Evolutionary conservation across 2,888 invertebrate genomes (phyloP).

Genomic region (Serrognathus titanus): DNA sequence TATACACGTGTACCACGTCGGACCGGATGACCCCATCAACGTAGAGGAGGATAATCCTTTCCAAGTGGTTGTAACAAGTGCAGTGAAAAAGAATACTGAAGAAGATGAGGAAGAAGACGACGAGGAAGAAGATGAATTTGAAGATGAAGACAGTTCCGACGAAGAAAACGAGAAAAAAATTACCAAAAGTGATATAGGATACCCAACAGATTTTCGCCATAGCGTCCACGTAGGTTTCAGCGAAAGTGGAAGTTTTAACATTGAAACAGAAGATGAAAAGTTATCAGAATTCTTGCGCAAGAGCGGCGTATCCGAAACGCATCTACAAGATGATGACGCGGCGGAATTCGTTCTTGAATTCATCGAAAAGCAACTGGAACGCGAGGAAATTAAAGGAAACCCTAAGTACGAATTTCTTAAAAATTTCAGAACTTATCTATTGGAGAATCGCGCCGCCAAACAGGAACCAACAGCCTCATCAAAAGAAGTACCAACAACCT

Average conservation of each 20-base stretch:
- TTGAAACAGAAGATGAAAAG: neutral
- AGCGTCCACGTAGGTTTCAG: neutral
- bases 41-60: no score
- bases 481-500: no score
- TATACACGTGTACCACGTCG: no score
- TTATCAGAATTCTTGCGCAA: constrained; percentile 34
- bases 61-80: no score
- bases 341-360: constrained; percentile 92
- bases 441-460: no score
- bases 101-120: neutral
- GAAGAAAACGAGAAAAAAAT: neutral
- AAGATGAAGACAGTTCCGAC: neutral
- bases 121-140: no score
- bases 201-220: neutral
- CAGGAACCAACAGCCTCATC: no score
- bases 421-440: no score
- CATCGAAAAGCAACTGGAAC: constrained; percentile 63
- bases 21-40: no score
- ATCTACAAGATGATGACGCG: constrained; percentile 79
- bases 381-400: no score
- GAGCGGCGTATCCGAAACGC: constrained; percentile 81
- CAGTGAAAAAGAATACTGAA: no score
- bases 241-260: neutral
- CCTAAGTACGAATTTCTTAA: no score
- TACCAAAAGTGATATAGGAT: neutral